Percentiles rank a stretch among this genome's conserved stretches.
phyloP scores from a whole-genome alignment of 2,797 vertebrate species.

The Poecilia picta region DNA sequence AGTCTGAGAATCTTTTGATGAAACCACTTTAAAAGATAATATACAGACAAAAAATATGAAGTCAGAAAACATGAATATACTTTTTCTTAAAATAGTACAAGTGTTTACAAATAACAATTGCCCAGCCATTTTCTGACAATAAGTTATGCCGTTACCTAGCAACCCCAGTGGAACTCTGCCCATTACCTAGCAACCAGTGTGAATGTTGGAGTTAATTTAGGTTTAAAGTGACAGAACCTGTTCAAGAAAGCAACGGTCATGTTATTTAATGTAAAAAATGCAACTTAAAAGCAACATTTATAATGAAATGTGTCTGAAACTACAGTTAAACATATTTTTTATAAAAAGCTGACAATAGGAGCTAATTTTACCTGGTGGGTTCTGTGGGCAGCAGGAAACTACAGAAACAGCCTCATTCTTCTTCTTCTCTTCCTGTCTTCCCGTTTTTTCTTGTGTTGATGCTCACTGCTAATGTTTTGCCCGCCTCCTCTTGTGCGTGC shows the following conservation, averaged over 20 bases:
- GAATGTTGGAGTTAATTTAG: too few relatives aligned
- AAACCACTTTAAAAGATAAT: not conserved
- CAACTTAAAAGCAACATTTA: not conserved
- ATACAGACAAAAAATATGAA: not conserved
- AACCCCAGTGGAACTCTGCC: too few relatives aligned
- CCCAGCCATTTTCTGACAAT: too few relatives aligned
- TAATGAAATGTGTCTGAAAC: not conserved
- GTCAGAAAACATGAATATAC: not conserved
- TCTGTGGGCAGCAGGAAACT: constrained; percentile 2
- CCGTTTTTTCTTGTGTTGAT: constrained; percentile 68
- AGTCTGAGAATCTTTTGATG: not conserved
- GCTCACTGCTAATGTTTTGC: constrained; percentile 84
- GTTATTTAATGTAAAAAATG: not conserved
- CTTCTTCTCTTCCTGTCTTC: constrained; percentile 37
- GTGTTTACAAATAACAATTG: too few relatives aligned
- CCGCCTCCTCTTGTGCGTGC: constrained; percentile 88
- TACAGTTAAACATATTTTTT: not conserved
- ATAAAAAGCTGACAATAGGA: not conserved
- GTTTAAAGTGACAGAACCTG: too few relatives aligned
- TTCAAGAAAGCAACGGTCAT: not conserved
- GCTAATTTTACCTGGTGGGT: not conserved
- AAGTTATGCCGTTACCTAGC: too few relatives aligned
- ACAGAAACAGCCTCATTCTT: constrained; percentile 25
- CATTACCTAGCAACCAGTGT: too few relatives aligned
- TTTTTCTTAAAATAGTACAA: too few relatives aligned